Evolutionary conservation across 2,797 vertebrate species (phyloP).

Genomic region (Eulemur albifrons): DNA sequence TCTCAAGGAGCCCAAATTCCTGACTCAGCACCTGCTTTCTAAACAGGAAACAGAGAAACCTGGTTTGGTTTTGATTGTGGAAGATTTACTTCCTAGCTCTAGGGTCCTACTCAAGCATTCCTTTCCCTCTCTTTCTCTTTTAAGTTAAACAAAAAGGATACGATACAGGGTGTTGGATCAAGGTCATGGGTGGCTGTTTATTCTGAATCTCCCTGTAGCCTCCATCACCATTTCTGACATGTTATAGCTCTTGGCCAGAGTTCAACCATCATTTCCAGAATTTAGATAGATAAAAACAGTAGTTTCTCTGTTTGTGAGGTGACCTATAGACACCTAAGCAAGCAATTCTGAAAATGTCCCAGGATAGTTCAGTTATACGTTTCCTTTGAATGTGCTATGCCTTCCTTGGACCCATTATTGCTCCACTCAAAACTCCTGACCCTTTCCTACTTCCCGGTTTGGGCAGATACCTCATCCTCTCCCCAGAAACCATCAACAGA

Average conservation of each 20-base stretch:
- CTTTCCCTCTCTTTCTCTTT: neutral
- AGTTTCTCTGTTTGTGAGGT: neutral
- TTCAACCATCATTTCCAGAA: neutral
- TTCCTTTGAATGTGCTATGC: neutral
- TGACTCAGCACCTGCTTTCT: neutral
- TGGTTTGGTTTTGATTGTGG: conserved; percentile 23
- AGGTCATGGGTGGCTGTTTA: neutral
- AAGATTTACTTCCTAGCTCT: conserved; percentile 55
- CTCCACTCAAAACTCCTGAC: neutral
- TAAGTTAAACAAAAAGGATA: conserved; percentile 28
- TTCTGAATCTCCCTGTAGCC: neutral
- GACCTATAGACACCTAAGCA: neutral
- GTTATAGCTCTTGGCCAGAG: neutral
- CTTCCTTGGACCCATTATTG: neutral
- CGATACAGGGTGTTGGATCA: neutral
- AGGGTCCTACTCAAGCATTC: neutral
- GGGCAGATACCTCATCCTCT: neutral
- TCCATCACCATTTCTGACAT: neutral
- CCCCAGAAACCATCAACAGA: neutral
- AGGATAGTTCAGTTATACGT: neutral
- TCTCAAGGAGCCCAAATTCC: neutral
- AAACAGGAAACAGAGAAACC: conserved; percentile 53
- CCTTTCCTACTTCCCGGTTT: neutral
- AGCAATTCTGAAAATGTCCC: neutral
- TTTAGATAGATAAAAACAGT: neutral